Conservation (phyloP, 2,113 vertebrate genomes). For the Hyperopisus bebe region DNA sequence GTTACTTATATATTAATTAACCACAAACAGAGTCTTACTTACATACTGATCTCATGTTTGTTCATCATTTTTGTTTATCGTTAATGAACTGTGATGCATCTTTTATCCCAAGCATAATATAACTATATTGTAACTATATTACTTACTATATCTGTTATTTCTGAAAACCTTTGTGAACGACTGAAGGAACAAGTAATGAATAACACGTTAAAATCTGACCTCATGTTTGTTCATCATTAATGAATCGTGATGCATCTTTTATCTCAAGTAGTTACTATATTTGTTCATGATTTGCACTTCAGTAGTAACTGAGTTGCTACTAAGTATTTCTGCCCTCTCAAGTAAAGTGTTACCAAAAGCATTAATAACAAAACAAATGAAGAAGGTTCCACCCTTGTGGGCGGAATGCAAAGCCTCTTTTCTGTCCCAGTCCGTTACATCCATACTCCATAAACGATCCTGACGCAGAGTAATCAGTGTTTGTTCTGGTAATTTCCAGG, state of each 20-base stretch:
- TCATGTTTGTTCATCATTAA: background rate
- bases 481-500: conserved; percentile 1
- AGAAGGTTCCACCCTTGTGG: background rate
- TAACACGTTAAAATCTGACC: background rate
- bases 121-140: background rate
- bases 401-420: background rate
- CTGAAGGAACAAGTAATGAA: background rate
- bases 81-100: background rate
- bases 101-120: background rate
- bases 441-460: background rate
- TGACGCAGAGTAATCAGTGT: background rate
- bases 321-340: background rate
- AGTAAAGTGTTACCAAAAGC: background rate
- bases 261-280: background rate
- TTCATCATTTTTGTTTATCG: background rate
- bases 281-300: background rate
- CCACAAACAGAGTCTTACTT: background rate
- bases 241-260: background rate
- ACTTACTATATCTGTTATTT: background rate
- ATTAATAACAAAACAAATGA: background rate
- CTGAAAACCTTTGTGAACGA: background rate
- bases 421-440: background rate
- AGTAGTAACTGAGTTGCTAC: background rate
- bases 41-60: background rate
- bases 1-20: background rate